Base-by-base conservation (phyloP, 2,113 vertebrate species). In the Chaenocephalus aceratus region DNA sequence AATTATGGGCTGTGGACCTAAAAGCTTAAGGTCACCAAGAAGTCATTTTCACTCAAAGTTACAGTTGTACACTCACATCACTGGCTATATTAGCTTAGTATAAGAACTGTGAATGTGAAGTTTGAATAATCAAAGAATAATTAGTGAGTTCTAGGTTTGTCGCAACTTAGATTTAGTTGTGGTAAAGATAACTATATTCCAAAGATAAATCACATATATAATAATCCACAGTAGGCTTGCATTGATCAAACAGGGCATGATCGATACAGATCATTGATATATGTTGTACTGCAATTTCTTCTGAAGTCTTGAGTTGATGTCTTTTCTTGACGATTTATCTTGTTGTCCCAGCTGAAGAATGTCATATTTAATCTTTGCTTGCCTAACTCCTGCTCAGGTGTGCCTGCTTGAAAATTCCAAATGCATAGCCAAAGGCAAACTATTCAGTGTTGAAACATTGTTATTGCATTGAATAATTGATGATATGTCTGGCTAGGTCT, bases 21-120 rank as follows among this genome's bases (percentile, higher is more conserved):
- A 52, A 41, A 64, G 67, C 73, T 85, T 82, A 85, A 81, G 91
- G 88, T 93, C 90, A 90, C 48, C 56, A 41, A 79, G 74, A 79
- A 88, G 85, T 80, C 77, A 88, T 75, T 77, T 83, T 78, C 23
- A 56, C 61, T 51, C 26, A 80, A 63, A 79, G 76, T 16, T 81
- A 59, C 67, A 62, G 53, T 75, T 67, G 63, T 58, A 85, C 30
- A 79, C 57, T 57, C 57, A 77, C 56, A 75, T 76, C 45, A 63
- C 65, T 66, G 48, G 53, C 59, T 54, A 6, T 74, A 41, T 75
- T 68, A 54, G 23, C 58, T 86, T 80, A 63, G 72, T 53, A 82
- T 85, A 80, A 83, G 14, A 72, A 56, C n/a, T 86, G 60, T 61
- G 63, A 82, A 88, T 45, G 48, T 66, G 21, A 79, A 44, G 41